Evolutionary conservation across 2,113 vertebrate genomes (phyloP), one percentile per base, ranked within the genome.

Genomic region (Odontesthes bonariensis): DNA sequence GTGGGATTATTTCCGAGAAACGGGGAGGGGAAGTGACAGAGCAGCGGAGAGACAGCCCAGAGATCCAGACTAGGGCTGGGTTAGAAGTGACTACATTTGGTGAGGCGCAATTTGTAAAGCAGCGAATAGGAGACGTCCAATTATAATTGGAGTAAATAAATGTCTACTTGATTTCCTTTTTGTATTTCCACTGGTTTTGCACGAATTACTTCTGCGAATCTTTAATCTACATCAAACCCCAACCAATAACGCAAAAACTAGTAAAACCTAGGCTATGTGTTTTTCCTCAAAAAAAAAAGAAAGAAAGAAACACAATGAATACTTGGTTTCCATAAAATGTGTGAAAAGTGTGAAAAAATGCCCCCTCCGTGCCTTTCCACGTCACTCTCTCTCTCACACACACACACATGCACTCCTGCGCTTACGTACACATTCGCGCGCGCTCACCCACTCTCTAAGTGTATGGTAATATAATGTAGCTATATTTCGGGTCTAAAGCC

Each of bases 401-500:
- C 35, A 59, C 57, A 61, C 78, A 68, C 64, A 68, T 57, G 56
- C 59, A n/a, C 52, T 31, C 0, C 3, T 33, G 38, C 40, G 19
- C 80, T 4, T 62, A 5, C 55, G 10, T 16, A 20, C 59, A 40
- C 70, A 20, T 54, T 3, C 14, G 57, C 19, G 10, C 69, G 17
- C 66, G 20, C 82, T 46, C 81, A n/a, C 42, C 69, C 84, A 63
- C 70, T 77, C 82, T 85, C 80, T 87, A 79, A 86, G 79, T 89
- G 79, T 91, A 91, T 90, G 88, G 83, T 92, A 93, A 95, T 95
- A 91, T 93, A 94, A 95, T 94, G 95, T 96, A 94, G 95, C 95
- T 94, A 95, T 96, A 96, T 97, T 96, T 96, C 94, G 94, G 93
- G 94, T 95, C 92, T 91, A 94, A 95, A 96, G 94, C 96, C 92